phyloP scores from a whole-genome alignment of 2,797 vertebrate genomes.

The Tauraco hartlaubi region DNA sequence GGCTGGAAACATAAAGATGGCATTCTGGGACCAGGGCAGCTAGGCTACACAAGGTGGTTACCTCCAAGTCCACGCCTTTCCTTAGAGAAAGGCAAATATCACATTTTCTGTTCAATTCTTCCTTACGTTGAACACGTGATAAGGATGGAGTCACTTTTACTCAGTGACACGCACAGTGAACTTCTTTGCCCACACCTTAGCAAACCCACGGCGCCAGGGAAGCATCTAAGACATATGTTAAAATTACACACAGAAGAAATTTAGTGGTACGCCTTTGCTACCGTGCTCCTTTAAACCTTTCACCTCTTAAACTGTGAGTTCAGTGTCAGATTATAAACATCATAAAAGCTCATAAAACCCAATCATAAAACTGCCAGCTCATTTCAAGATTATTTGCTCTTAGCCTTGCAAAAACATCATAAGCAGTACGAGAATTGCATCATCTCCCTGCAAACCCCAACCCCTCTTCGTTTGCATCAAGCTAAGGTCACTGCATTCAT shows the following conservation, averaged over 20 bases:
- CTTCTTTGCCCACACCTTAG: neutral
- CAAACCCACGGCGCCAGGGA: neutral
- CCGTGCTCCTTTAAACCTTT: slow-evolving; percentile 65
- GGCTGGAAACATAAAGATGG: neutral
- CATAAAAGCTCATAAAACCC: slow-evolving; percentile 65
- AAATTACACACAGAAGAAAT: slow-evolving; percentile 18
- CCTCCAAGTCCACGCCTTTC: neutral
- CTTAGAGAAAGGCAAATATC: neutral
- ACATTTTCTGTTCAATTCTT: neutral
- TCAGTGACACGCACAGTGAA: neutral
- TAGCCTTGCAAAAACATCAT: slow-evolving; percentile 24
- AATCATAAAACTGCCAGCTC: slow-evolving; percentile 70
- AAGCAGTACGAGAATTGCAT: neutral
- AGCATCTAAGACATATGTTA: neutral
- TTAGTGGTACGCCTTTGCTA: slow-evolving; percentile 21
- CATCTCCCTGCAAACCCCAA: neutral
- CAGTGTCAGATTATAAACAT: slow-evolving; percentile 72
- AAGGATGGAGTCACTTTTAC: neutral
- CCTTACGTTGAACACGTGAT: neutral
- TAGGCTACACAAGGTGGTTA: neutral
- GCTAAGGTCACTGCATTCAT: neutral
- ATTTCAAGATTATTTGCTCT: slow-evolving; percentile 61
- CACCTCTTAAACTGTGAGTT: slow-evolving; percentile 65
- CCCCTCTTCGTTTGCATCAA: neutral
- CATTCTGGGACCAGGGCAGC: neutral